Percentiles rank a stretch among this genome's conserved stretches.
Evolutionary conservation across 92 coral and sea anemone genomes (phyloP).

Genomic region (Parazoanthus atlanticus): DNA sequence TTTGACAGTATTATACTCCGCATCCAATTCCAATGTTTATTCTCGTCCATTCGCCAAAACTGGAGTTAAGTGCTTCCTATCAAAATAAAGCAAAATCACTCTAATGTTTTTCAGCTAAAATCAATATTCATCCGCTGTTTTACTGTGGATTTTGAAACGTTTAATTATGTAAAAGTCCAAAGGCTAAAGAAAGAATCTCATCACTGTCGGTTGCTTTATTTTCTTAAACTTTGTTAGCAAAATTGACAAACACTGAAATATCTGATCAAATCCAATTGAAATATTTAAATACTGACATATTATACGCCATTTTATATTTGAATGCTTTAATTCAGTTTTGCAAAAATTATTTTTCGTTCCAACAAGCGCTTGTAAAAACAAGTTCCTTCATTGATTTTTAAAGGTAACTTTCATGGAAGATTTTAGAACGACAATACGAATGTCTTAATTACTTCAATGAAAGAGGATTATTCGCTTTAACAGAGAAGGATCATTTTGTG

Average conservation of each 20-base stretch:
- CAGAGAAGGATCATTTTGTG: conserved; percentile 26
- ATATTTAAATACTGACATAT: conserved; percentile 2
- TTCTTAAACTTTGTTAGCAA: conserved; percentile 9
- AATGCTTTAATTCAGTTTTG: neutral
- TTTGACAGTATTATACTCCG: neutral
- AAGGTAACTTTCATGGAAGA: neutral
- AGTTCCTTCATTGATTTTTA: conserved; percentile 12
- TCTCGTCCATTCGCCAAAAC: neutral
- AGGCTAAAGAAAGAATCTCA: neutral
- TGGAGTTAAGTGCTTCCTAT: conserved; percentile 27
- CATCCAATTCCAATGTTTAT: conserved; percentile 18
- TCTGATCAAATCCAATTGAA: conserved; percentile 10
- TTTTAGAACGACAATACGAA: neutral
- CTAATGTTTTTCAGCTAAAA: neutral
- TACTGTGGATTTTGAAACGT: neutral
- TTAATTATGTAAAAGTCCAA: conserved; percentile 26
- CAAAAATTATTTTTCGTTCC: neutral
- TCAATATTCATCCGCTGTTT: conserved; percentile 18
- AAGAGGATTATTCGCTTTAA: conserved; percentile 16
- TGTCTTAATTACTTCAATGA: conserved; percentile 13
- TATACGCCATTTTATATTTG: neutral
- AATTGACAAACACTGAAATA: conserved; percentile 6
- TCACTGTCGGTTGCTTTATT: conserved; percentile 16
- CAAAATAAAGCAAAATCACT: conserved; percentile 8
- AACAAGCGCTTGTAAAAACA: neutral